phyloP scores from a whole-genome alignment of 2,888 invertebrate genomes.

The Agonopterix subpropinquella region DNA sequence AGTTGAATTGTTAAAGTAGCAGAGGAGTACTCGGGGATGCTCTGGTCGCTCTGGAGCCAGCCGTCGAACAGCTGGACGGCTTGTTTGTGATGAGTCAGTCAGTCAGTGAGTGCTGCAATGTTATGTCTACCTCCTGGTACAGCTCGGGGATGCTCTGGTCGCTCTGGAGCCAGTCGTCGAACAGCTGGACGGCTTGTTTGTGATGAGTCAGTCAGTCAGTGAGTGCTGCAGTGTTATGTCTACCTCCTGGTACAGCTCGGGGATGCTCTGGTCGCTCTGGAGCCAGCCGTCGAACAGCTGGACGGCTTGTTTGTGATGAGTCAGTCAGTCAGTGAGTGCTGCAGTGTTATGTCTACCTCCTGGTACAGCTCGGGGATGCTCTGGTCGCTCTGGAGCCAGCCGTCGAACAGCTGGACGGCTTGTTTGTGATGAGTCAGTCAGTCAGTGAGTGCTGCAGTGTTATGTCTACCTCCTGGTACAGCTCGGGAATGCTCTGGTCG shows the following conservation, averaged over 20 bases:
- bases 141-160: constrained; percentile 83
- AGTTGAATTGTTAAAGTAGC: too few relatives aligned
- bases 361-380: constrained; percentile 85
- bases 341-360: constrained; percentile 38
- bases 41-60: constrained; percentile 80
- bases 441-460: not conserved
- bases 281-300: constrained; percentile 84
- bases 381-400: constrained; percentile 81
- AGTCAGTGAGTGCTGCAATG: not conserved
- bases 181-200: constrained; percentile 80
- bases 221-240: constrained; percentile 1
- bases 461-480: constrained; percentile 76
- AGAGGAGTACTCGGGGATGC: constrained; percentile 85
- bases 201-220: too few relatives aligned
- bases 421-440: constrained; percentile 43
- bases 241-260: constrained; percentile 83
- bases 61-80: constrained; percentile 81
- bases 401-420: constrained; percentile 81
- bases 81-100: constrained; percentile 44
- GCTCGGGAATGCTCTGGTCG: constrained; percentile 81
- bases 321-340: not conserved
- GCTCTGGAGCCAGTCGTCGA: constrained; percentile 82
- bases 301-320: constrained; percentile 73
- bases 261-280: constrained; percentile 77
- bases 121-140: constrained; percentile 72